Evolutionary conservation across 2,888 invertebrate species (phyloP).

Genomic region (Candidula unifasciata): DNA sequence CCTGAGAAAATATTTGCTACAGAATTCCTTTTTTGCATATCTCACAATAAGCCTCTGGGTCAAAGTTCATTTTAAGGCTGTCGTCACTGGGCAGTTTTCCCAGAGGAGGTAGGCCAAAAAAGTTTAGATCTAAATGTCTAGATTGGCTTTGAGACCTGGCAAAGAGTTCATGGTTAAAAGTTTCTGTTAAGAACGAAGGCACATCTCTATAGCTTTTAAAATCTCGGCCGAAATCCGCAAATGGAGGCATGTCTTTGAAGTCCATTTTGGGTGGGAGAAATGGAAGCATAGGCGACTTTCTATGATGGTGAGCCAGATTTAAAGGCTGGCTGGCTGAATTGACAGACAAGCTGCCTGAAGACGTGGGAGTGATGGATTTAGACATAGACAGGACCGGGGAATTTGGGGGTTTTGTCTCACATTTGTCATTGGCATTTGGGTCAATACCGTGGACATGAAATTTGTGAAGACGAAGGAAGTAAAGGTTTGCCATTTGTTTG

Average conservation of each 20-base stretch:
- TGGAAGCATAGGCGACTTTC: slow-evolving; percentile 45
- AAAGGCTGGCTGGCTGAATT: slow-evolving; percentile 40
- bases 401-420: slow-evolving; percentile 24
- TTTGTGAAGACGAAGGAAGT: slow-evolving; percentile 99
- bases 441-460: slow-evolving; percentile 89
- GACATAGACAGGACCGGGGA: slow-evolving; percentile 27
- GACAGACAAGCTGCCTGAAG: slow-evolving; percentile 41
- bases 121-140: slow-evolving; percentile 53
- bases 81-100: slow-evolving; percentile 66
- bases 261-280: slow-evolving; percentile 53
- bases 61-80: slow-evolving; percentile 76
- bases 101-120: slow-evolving; percentile 48
- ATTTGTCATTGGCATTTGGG: slow-evolving; percentile 41
- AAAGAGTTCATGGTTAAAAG: slow-evolving; percentile 56
- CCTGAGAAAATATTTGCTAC: slow-evolving; percentile 97
- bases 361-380: slow-evolving; percentile 46
- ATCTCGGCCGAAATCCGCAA: slow-evolving; percentile 47
- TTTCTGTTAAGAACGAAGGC: slow-evolving; percentile 55
- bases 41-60: slow-evolving; percentile 78
- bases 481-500: slow-evolving; percentile 99
- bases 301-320: slow-evolving; percentile 36
- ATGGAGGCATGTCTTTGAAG: slow-evolving; percentile 52
- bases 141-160: slow-evolving; percentile 53
- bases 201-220: slow-evolving; percentile 53
- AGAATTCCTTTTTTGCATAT: slow-evolving; percentile 97